Evolutionary conservation across 2,888 invertebrate species (phyloP).

Genomic region (Hypselothyrea guttata): DNA sequence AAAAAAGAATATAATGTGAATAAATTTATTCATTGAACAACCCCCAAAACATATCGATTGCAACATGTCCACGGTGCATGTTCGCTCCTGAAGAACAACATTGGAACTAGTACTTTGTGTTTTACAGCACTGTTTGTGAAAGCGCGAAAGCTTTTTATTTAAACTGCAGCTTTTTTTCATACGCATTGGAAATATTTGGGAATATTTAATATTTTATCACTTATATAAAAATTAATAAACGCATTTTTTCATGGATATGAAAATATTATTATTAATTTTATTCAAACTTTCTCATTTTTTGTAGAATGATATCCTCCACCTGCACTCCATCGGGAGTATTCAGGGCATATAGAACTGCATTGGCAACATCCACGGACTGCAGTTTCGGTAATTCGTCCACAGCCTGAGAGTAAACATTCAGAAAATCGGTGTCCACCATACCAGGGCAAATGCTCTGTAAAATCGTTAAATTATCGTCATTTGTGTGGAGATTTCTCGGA

Average conservation of each 20-base stretch:
- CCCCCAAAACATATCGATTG: too few relatives aligned
- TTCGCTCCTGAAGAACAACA: background rate
- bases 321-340: slow-evolving; percentile 85
- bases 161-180: too few relatives aligned
- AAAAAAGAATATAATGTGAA: too few relatives aligned
- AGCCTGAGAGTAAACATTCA: slow-evolving; percentile 81
- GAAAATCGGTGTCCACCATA: slow-evolving; percentile 84
- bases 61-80: slow-evolving; percentile 10
- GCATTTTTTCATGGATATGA: background rate
- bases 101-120: background rate
- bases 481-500: slow-evolving; percentile 29
- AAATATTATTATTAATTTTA: slow-evolving; percentile 9
- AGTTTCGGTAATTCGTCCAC: slow-evolving; percentile 82
- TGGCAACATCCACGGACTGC: slow-evolving; percentile 85
- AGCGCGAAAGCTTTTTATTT: too few relatives aligned
- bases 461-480: slow-evolving; percentile 30
- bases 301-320: slow-evolving; percentile 82
- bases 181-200: too few relatives aligned
- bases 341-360: slow-evolving; percentile 85
- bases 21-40: too few relatives aligned
- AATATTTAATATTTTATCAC: too few relatives aligned
- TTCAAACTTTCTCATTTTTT: slow-evolving; percentile 73
- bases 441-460: slow-evolving; percentile 86
- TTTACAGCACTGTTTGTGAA: slow-evolving; percentile 14
- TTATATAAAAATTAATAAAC: background rate